Base-by-base conservation (phyloP, 1,140 invertebrate species). In the Paracyclopina nana region DNA sequence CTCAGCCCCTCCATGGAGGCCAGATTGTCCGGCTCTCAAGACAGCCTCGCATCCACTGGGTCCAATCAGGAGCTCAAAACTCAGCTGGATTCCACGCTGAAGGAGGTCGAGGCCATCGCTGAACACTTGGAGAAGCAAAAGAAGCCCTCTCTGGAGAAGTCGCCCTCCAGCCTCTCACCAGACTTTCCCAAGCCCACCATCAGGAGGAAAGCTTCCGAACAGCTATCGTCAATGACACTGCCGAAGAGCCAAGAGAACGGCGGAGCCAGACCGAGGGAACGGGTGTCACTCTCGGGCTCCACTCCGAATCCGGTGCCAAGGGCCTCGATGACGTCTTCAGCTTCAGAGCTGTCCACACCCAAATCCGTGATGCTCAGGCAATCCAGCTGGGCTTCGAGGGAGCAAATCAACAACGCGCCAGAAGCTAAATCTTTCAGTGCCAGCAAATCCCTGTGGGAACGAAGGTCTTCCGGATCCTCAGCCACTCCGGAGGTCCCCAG, bases 21-120 rank as follows among this genome's bases (percentile, higher is more conserved):
- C n/a, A n/a, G n/a, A n/a, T n/a, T n/a, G n/a, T n/a, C n/a, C n/a
- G 34, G 38, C 41, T 52, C 50, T 11, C 38, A 43, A 27, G 50
- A 52, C 24, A 40, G 30, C 50, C 40, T 52, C 2, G 31, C 50
- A 28, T 46, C 31, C 6, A 48, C 46, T 3, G 50, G 41, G 6
- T 52, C 50, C 2, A 52, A 52, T 16, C 50, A 52, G 20, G 50
- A 52, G 27, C 38, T 52, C 2, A 20, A 43, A 22, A 44, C 22
- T 6, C 31, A 52, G 24, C 25, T 52, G 3, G 27, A 45, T 2
- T 45, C 12, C 25, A 52, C 4, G 18, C 20, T 52, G 11, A 40
- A 34, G 8, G 38, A 52, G 27, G 50, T 52, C 2, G 34, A 52
- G 27, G 50, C 50, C 40, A 24, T 40, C 1, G 28, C 34, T 3